phyloP scores from a whole-genome alignment of 2,113 vertebrate species.

The Macroglossus sobrinus region DNA sequence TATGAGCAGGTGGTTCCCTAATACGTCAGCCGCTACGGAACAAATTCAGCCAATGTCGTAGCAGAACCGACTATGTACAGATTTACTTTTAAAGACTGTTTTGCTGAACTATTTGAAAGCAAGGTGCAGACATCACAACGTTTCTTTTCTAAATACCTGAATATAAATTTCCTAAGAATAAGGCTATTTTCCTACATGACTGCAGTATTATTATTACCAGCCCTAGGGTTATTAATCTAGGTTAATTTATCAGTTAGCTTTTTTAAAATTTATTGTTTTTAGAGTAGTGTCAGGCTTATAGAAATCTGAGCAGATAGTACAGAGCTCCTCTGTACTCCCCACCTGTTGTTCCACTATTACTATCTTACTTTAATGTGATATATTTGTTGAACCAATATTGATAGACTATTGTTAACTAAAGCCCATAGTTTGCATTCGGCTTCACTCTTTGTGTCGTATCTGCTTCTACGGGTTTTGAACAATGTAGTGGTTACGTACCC shows the following conservation, averaged over 20 bases:
- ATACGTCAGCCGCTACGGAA: background rate
- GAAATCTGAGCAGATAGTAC: background rate
- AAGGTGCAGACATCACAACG: background rate
- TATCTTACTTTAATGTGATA: background rate
- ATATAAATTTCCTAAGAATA: background rate
- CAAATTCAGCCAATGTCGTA: background rate
- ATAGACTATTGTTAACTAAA: background rate
- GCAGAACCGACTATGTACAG: background rate
- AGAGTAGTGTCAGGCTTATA: background rate
- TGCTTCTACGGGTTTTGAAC: background rate
- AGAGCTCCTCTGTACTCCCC: background rate
- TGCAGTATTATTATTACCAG: background rate
- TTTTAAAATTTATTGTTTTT: background rate
- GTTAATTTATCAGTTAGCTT: background rate
- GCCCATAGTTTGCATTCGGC: background rate
- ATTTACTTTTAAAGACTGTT: background rate
- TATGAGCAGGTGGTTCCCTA: background rate
- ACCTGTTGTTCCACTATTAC: background rate
- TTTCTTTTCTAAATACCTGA: background rate
- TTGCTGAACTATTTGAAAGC: background rate
- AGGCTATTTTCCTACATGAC: background rate
- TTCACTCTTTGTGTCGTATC: background rate
- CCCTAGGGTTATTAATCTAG: background rate
- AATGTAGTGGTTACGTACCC: background rate
- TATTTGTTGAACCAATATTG: background rate